phyloP scores from a whole-genome alignment of 2,113 vertebrate genomes.

The Delphinus delphis region DNA sequence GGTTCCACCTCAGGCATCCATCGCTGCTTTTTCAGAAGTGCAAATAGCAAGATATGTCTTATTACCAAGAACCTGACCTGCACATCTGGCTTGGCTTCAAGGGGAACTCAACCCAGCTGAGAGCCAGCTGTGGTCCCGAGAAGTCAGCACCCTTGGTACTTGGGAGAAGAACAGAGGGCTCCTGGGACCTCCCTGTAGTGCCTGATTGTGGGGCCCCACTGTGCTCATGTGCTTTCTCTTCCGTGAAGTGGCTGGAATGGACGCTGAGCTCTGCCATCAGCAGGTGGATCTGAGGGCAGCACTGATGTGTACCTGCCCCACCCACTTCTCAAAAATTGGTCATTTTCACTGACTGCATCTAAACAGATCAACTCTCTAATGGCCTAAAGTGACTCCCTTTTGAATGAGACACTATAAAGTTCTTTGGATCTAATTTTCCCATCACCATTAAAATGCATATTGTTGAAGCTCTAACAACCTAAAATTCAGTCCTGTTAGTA shows the following conservation, averaged over 20 bases:
- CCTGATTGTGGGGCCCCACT: neutral
- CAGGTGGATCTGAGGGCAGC: neutral
- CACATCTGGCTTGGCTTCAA: neutral
- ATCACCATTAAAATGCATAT: neutral
- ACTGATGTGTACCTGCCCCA: neutral
- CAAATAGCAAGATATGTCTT: neutral
- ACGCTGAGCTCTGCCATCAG: neutral
- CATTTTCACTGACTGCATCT: neutral
- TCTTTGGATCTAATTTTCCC: slow-evolving; percentile 12
- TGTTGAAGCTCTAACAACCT: neutral
- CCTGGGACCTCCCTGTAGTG: neutral
- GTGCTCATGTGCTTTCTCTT: neutral
- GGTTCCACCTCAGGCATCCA: neutral
- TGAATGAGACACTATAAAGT: neutral
- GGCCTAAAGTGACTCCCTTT: neutral
- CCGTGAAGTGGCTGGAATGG: neutral
- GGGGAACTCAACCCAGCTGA: neutral
- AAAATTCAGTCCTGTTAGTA: neutral
- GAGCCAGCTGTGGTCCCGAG: neutral
- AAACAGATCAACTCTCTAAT: slow-evolving; percentile 5
- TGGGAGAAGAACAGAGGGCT: neutral
- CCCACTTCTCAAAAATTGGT: neutral
- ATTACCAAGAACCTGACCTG: neutral
- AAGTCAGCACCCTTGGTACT: neutral
- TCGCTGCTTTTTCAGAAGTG: neutral